These are phyloP conservation scores for Phymorhynchus buccinoides DNA, from an alignment of 1,140 invertebrate species.

Conservation along the genomic window DNA sequence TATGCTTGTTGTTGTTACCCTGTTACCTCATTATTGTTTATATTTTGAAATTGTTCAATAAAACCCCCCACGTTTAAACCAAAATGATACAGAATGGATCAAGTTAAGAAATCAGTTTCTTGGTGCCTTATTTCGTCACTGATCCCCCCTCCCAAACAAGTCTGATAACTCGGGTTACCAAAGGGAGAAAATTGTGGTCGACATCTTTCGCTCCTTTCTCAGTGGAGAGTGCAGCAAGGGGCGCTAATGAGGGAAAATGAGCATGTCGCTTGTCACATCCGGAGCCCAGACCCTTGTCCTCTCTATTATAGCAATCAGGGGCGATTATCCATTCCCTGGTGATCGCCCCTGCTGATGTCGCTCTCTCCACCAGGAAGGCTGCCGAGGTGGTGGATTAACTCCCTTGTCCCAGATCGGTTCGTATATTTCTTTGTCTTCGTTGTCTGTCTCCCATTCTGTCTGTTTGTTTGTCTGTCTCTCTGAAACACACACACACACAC, in stretches of 20 bases:
- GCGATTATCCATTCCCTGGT: constrained; percentile 32
- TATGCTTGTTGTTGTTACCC: too few species aligned
- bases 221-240: constrained; percentile 12
- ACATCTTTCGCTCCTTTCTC: not conserved
- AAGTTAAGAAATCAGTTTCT: too few species aligned
- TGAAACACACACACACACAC: too few species aligned
- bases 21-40: too few species aligned
- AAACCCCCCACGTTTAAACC: too few species aligned
- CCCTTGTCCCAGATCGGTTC: not conserved
- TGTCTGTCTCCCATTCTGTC: not conserved
- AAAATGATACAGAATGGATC: too few species aligned
- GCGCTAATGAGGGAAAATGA: constrained; percentile 40
- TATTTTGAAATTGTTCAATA: too few species aligned
- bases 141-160: not conserved
- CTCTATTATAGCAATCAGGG: constrained; percentile 38
- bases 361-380: not conserved
- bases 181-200: not conserved
- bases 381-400: not conserved
- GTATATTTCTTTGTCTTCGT: not conserved
- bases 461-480: not conserved
- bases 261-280: constrained; percentile 32
- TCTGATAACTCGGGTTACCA: not conserved
- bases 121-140: not conserved
- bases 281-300: not conserved
- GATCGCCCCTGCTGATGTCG: constrained; percentile 32